Base-by-base conservation (phyloP, 2,797 vertebrate genomes). In the Lepidocolaptes lacrymiger region DNA sequence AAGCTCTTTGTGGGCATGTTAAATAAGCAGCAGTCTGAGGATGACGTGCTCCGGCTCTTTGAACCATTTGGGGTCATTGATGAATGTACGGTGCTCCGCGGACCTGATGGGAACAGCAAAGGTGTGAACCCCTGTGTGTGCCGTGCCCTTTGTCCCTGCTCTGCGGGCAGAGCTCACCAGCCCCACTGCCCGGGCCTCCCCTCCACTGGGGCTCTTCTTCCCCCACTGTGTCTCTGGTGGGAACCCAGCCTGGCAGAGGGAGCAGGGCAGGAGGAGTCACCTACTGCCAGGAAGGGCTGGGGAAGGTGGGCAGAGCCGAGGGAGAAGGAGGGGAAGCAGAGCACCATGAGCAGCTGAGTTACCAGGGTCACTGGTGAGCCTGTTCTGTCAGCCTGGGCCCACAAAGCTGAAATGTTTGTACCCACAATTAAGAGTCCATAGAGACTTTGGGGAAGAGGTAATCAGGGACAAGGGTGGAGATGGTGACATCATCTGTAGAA, bases 1-100 rank as follows among this genome's bases (percentile, higher is more conserved):
- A 99, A 99, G 98, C 98, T 99, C 98, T 99, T 99, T 95, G 99
- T 99, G 87, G 99, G 99, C 94, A 99, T 99, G 99, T 98, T 99
- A 97, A 99, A 99, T 98, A 99, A 99, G 98, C 99, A 99, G 97
- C 99, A 99, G 98, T 99, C 99, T 5, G 99, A 99, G 97, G 99
- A 99, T 91, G 99, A 99, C 27, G 99, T 99, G 83, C 99, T 99
- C 97, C 98, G 98, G 97, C 99, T 99, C 97, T 99, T 99, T 83
- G 99, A 99, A 98, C 99, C 99, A 28, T 99, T 99, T 43, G 99
- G 99, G 94, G 99, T 99, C 95, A 99, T 99, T 39, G 99, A 99
- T 88, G 99, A 99, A 97, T 99, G 99, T 98, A 99, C 99, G 0
- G 99, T 99, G 97, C 98, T 99, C 94, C 98, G 99, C 94, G 99